These are phyloP conservation scores for Saturnia japonica DNA, from an alignment of 2,888 invertebrate species.

Conservation along the genomic window DNA sequence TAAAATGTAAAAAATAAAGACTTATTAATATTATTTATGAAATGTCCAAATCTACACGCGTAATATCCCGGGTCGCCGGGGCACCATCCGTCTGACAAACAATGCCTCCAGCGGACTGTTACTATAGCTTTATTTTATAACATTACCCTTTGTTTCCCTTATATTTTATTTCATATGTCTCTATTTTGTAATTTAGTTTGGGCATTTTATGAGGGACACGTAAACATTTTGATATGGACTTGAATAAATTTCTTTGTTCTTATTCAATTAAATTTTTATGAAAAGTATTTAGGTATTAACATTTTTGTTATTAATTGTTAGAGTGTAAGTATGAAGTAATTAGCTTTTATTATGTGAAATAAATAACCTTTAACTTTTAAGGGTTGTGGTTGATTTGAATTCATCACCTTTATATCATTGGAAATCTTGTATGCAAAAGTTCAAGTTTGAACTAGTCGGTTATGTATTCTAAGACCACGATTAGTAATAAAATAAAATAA, in stretches of 20 bases:
- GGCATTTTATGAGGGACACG: slow-evolving; percentile 21
- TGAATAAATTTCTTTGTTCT: slow-evolving; percentile 17
- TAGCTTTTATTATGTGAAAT: too few species aligned
- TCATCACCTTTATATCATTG: too few species aligned
- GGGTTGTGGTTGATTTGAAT: too few species aligned
- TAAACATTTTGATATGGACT: slow-evolving; percentile 11
- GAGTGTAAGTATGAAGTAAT: too few species aligned
- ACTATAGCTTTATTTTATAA: slow-evolving; percentile 20
- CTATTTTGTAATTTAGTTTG: slow-evolving; percentile 23
- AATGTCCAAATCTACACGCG: slow-evolving; percentile 25
- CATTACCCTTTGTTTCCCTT: slow-evolving; percentile 21
- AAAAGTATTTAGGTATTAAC: background rate
- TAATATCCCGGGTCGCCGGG: slow-evolving; percentile 35
- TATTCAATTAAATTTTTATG: slow-evolving; percentile 1
- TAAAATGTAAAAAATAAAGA: slow-evolving; percentile 18
- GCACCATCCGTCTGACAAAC: slow-evolving; percentile 37
- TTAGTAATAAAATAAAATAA: too few species aligned
- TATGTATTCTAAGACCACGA: too few species aligned
- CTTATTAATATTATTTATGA: slow-evolving; percentile 17
- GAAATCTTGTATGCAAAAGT: too few species aligned
- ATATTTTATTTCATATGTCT: slow-evolving; percentile 19
- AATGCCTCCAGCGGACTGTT: slow-evolving; percentile 15
- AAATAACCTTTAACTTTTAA: too few species aligned
- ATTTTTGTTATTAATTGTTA: too few species aligned
- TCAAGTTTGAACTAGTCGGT: too few species aligned